Percentiles rank a stretch among this genome's conserved stretches.
These are phyloP conservation scores for Galerucella nymphaeae DNA, from an alignment of 2,888 invertebrate species.

Conservation along the genomic window DNA sequence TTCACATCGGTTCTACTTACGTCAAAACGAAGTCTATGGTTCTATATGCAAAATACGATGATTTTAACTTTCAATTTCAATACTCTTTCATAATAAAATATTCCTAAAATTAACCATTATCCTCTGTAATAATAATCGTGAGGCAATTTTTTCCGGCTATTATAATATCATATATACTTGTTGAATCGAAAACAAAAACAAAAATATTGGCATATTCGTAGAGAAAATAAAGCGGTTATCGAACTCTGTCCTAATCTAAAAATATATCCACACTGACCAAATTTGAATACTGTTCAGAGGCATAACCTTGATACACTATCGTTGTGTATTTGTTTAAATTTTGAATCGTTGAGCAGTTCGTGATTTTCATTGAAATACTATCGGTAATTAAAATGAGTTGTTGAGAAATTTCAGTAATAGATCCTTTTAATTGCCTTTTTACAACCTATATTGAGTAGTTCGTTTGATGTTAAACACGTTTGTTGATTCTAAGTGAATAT, in stretches of 20 bases:
- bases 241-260: neutral
- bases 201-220: neutral
- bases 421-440: neutral
- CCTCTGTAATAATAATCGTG: too few relatives aligned
- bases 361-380: constrained; percentile 1
- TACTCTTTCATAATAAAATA: too few relatives aligned
- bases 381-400: constrained; percentile 1
- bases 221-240: neutral
- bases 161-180: neutral
- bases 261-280: neutral
- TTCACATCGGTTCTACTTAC: too few relatives aligned
- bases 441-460: neutral
- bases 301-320: constrained; percentile 7
- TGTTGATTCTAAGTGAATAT: neutral
- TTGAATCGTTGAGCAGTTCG: neutral
- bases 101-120: too few relatives aligned
- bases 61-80: too few relatives aligned
- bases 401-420: neutral
- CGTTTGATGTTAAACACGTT: neutral
- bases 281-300: neutral
- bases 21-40: too few relatives aligned
- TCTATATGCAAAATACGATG: too few relatives aligned
- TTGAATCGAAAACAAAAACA: neutral
- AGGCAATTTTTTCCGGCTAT: too few relatives aligned
- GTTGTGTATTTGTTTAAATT: neutral